phyloP scores from a whole-genome alignment of 92 coral and sea anemone genomes.

The Epizoanthus stellaris region DNA sequence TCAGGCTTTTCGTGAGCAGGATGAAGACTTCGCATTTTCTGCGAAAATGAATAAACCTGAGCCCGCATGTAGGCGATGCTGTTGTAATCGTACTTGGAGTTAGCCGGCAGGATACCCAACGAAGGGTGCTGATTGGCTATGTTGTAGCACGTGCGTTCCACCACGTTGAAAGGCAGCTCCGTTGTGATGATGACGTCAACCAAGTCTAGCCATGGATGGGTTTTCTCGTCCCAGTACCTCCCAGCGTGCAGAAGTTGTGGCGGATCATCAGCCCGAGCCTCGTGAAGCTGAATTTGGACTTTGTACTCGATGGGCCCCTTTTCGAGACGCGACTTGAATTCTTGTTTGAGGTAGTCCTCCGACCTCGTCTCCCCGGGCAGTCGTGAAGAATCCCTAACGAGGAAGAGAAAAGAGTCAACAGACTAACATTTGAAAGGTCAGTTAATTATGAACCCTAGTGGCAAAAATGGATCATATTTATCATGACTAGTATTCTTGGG shows the following conservation, averaged over 20 bases:
- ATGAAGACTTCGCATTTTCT: constrained; percentile 4
- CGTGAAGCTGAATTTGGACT: constrained; percentile 70
- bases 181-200: constrained; percentile 64
- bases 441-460: too few species aligned
- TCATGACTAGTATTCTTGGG: too few species aligned
- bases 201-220: constrained; percentile 74
- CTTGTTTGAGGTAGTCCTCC: constrained; percentile 59
- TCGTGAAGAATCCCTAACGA: constrained; percentile 40
- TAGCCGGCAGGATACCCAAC: constrained; percentile 59
- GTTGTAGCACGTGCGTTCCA: constrained; percentile 44
- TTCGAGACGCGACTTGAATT: constrained; percentile 61
- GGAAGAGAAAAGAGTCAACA: neutral
- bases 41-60: constrained; percentile 42
- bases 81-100: constrained; percentile 64
- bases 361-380: constrained; percentile 55
- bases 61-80: constrained; percentile 53
- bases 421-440: too few species aligned
- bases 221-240: constrained; percentile 66
- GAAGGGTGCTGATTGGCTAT: constrained; percentile 54
- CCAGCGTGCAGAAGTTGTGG: constrained; percentile 63
- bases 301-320: constrained; percentile 63
- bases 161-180: constrained; percentile 49
- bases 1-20: constrained; percentile 16
- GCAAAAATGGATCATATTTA: too few species aligned
- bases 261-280: constrained; percentile 59